Evolutionary conservation across 1,140 invertebrate species (phyloP).

Genomic region (Diprion similis): DNA sequence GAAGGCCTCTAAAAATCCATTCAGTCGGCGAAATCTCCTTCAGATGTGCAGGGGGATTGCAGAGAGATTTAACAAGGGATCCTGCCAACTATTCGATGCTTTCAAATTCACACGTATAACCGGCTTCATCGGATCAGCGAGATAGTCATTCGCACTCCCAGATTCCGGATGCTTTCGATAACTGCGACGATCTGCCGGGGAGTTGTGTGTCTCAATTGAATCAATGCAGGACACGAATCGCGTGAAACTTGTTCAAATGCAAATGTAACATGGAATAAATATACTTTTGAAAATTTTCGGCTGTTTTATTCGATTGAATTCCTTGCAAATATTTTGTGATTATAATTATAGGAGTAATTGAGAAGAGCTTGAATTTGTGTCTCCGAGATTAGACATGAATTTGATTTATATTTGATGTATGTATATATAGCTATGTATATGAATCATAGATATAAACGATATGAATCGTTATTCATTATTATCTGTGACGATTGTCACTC

Average conservation of each 20-base stretch:
- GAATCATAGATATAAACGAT: no score
- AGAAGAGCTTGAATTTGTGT: no score
- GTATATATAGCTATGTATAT: no score
- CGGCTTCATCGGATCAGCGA: not conserved
- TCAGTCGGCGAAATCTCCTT: not conserved
- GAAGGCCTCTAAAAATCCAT: conserved; percentile 1
- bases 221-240: not conserved
- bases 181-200: not conserved
- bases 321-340: no score
- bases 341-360: no score
- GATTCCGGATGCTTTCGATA: not conserved
- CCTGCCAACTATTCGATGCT: not conserved
- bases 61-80: not conserved
- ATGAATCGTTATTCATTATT: no score
- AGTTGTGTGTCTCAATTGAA: not conserved
- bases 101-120: not conserved
- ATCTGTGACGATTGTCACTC: not conserved
- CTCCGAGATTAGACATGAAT: no score
- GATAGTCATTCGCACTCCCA: not conserved
- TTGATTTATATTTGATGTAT: no score
- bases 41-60: not conserved
- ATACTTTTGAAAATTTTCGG: no score
- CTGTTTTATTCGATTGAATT: no score
- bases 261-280: no score
- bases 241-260: not conserved